Base-by-base conservation (phyloP, 2,888 invertebrate genomes). In the Pelosia muscerda region DNA sequence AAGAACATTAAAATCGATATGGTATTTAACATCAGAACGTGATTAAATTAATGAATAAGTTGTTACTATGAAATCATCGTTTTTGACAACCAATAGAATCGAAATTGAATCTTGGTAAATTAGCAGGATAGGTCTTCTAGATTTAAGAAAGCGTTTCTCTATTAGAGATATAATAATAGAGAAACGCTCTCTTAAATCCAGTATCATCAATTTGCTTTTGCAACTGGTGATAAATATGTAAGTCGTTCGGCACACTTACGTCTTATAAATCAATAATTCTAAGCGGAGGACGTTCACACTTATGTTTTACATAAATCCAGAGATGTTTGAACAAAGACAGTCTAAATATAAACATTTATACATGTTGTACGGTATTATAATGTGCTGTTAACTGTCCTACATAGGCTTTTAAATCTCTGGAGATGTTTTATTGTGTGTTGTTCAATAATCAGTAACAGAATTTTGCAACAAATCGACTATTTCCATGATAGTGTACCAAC, bases 171-270 rank as follows among this genome's bases (percentile, higher is more conserved):
- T n/a, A n/a, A n/a, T n/a, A n/a, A n/a, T n/a, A n/a, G n/a, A 19
- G 42, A 42, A 42, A 19, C 42, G 2, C 15, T 65, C 56, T 57
- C 38, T 67, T 63, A 68, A 76, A 68, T n/a, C n/a, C 53, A 66
- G 22, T 62, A 60, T 56, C 49, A 66, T 26, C 61, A 64, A 71
- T 65, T 68, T 23, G 67, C 63, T 68, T 58, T 59, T 25, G 34
- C 57, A 68, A 69, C 66, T 65, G 23, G 56, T 42, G 74, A 76
- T 74, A 72, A 81, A 73, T 68, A 78, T 80, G 69, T 49, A 68
- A 73, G 75, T 71, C 28, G 62, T 53, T 69, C 22, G 22, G 61
- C 60, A 59, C 59, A 65, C 66, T 53, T 67, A 63, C 62, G 66
- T 71, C 31, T 31, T 57, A 58, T 63, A 65, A 60, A 81, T 72